These are phyloP conservation scores for Camelus dromedarius DNA, from an alignment of 2,113 vertebrate species.

Conservation along the genomic window DNA sequence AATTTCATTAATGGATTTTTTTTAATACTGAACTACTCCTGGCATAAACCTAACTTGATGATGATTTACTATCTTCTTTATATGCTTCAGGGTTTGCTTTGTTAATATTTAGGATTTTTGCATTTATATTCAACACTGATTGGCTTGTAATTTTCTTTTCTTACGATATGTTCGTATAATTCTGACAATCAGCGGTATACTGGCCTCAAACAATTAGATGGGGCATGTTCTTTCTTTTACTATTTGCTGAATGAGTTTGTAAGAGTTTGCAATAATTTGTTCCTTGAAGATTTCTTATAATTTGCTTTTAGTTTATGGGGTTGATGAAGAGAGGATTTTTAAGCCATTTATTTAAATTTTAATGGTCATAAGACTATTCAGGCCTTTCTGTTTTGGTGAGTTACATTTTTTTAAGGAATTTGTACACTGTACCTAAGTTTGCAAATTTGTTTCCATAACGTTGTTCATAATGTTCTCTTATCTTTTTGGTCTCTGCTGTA, in stretches of 20 bases:
- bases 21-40: neutral
- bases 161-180: neutral
- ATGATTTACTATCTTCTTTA: neutral
- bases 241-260: slow-evolving; percentile 2
- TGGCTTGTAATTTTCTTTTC: slow-evolving; percentile 28
- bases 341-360: neutral
- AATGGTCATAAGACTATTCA: neutral
- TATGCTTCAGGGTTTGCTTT: neutral
- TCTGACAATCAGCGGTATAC: neutral
- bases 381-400: neutral
- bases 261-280: neutral
- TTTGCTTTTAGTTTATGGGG: neutral
- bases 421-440: neutral
- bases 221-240: neutral
- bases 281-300: neutral
- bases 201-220: neutral
- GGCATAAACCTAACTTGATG: neutral
- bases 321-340: neutral
- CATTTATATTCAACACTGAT: neutral
- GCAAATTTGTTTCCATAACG: neutral
- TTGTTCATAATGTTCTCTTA: neutral
- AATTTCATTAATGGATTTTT: slow-evolving; percentile 22
- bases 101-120: neutral
- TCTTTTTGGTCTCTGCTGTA: neutral
- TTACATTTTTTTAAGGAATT: neutral